phyloP scores from a whole-genome alignment of 1,140 invertebrate species.

The Drosophila punjabiensis region DNA sequence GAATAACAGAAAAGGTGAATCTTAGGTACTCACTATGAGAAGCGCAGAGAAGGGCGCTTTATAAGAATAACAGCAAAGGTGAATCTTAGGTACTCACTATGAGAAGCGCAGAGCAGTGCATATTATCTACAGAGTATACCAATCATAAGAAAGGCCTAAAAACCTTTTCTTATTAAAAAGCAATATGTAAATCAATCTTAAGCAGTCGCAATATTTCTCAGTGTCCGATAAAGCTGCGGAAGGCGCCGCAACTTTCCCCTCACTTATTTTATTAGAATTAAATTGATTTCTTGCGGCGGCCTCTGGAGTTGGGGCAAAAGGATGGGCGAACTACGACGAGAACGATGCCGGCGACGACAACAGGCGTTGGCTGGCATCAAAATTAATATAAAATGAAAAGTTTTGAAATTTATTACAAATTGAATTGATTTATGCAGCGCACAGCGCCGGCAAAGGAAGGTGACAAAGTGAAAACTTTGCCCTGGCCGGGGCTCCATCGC shows the following conservation, averaged over 20 bases:
- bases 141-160: too few species aligned
- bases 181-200: not conserved
- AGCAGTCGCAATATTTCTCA: not conserved
- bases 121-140: too few species aligned
- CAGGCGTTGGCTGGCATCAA: conserved; percentile 70
- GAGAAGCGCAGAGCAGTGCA: too few species aligned
- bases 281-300: conserved; percentile 73
- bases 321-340: conserved; percentile 27
- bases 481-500: conserved; percentile 4
- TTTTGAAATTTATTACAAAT: conserved; percentile 84
- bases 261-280: conserved; percentile 83
- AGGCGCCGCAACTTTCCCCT: conserved; percentile 63
- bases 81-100: too few species aligned
- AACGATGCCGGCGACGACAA: conserved; percentile 40
- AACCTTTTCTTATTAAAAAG: too few species aligned
- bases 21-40: too few species aligned
- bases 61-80: too few species aligned
- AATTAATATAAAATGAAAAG: conserved; percentile 84
- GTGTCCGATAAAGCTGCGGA: conserved; percentile 54
- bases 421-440: conserved; percentile 80
- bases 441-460: conserved; percentile 45
- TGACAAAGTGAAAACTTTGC: conserved; percentile 78
- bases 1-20: too few species aligned
- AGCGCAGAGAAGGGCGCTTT: too few species aligned
- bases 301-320: conserved; percentile 1